Evolutionary conservation across 2,888 invertebrate species (phyloP).

Genomic region (Thecophora atra): DNA sequence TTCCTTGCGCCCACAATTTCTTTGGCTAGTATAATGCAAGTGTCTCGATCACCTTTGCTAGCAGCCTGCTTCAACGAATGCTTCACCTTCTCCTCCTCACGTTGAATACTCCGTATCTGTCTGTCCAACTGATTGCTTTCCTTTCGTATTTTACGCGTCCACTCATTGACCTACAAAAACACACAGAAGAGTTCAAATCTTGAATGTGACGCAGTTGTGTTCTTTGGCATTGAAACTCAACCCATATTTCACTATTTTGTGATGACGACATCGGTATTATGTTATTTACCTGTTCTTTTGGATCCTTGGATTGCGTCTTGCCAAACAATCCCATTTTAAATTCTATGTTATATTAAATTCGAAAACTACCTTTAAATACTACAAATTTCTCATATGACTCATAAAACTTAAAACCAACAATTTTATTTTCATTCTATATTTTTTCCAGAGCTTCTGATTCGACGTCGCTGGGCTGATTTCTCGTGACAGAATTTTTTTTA

Average conservation of each 20-base stretch:
- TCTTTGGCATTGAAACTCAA: slow-evolving; percentile 33
- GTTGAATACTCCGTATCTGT: slow-evolving; percentile 94
- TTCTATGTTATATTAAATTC: slow-evolving; percentile 20
- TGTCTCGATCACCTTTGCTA: slow-evolving; percentile 91
- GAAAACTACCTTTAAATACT: slow-evolving; percentile 30
- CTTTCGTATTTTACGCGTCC: slow-evolving; percentile 93
- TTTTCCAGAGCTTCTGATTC: too few relatives aligned
- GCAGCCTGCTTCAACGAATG: slow-evolving; percentile 94
- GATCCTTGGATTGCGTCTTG: slow-evolving; percentile 84
- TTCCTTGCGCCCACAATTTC: slow-evolving; percentile 89
- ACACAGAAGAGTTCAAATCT: slow-evolving; percentile 3
- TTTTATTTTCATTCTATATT: too few relatives aligned
- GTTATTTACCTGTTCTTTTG: slow-evolving; percentile 83
- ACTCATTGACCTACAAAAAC: slow-evolving; percentile 87
- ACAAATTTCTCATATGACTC: slow-evolving; percentile 45
- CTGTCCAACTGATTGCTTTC: slow-evolving; percentile 93
- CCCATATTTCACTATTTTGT: neutral
- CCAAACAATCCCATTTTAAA: slow-evolving; percentile 74
- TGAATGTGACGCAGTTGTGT: slow-evolving; percentile 20
- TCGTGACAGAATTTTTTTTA: too few relatives aligned
- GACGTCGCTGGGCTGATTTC: too few relatives aligned
- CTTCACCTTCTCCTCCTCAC: slow-evolving; percentile 98
- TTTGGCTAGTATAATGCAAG: slow-evolving; percentile 92
- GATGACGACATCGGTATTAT: neutral
- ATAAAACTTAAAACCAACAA: too few relatives aligned